These are phyloP conservation scores for Leptinotarsa undecemlineata DNA, from an alignment of 1,140 invertebrate genomes.

Conservation along the genomic window DNA sequence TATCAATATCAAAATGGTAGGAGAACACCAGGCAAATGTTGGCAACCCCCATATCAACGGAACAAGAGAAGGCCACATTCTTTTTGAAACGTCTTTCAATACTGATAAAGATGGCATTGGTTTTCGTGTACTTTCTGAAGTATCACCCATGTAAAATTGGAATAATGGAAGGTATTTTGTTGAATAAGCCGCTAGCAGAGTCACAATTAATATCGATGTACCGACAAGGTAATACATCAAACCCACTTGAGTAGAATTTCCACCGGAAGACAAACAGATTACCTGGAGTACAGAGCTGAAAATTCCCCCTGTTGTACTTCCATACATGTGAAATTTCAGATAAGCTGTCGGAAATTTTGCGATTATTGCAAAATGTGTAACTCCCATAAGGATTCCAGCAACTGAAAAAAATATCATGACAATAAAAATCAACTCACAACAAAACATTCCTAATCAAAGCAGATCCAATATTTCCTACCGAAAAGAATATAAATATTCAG, in stretches of 20 bases:
- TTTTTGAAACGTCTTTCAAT: neutral
- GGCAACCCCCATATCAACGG: neutral
- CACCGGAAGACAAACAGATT: neutral
- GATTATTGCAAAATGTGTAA: neutral
- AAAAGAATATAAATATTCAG: too few species aligned
- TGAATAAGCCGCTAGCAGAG: neutral
- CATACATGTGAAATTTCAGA: neutral
- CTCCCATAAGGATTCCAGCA: neutral
- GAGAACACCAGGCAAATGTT: neutral
- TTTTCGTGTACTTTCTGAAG: neutral
- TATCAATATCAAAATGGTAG: slow-evolving; percentile 1
- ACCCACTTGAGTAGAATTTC: neutral
- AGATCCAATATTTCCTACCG: too few species aligned
- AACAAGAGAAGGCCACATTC: neutral
- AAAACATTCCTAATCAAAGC: too few species aligned
- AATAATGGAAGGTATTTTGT: neutral
- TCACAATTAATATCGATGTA: neutral
- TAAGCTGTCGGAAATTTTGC: neutral
- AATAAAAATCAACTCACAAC: too few species aligned
- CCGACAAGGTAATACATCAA: neutral
- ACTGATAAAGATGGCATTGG: neutral
- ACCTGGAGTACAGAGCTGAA: neutral
- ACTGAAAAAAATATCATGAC: neutral
- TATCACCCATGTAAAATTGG: neutral
- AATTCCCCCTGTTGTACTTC: neutral